Base-by-base conservation (phyloP, 2,888 invertebrate genomes). In the Acrocyrtus sp. region DNA sequence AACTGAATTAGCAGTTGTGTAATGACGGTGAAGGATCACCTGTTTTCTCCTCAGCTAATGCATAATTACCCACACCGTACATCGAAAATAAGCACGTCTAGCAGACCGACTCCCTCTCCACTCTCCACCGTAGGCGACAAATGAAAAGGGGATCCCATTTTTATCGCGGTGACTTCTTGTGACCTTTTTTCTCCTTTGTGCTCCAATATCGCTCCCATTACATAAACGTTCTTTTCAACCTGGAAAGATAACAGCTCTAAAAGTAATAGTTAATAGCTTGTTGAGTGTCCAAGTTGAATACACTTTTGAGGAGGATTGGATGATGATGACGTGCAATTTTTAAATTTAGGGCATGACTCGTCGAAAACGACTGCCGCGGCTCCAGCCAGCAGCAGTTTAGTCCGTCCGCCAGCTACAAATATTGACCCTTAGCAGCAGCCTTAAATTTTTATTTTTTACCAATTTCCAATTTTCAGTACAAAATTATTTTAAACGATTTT, bases 21-120 rank as follows among this genome's bases (percentile, higher is more conserved):
- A 27, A 27, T 39, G 51, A 62, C 51, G 61, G 51, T 39, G 51
- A 62, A 62, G 61, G 61, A 62, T 62, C 47, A 41, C 51, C 43
- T 60, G 48, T 50, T 50, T 34, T 51, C 34, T 43, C 47, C 29
- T 34, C 54, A 17, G 27, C 54, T 27, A n/a, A n/a, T n/a, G n/a
- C n/a, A n/a, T n/a, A n/a, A n/a, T n/a, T n/a, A n/a, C n/a, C n/a
- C n/a, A n/a, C n/a, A n/a, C n/a, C n/a, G n/a, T n/a, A n/a, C n/a
- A n/a, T n/a, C n/a, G n/a, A 48, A 5, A 15, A 48, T 21, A 21
- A 8, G 48, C 21, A 12, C 10, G 48, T 48, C 3, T 5, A 48
- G 48, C 4, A 17, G 10, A 45, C 10, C 17, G 45, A n/a, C n/a
- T n/a, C n/a, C n/a, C n/a, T n/a, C n/a, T n/a, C n/a, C n/a, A n/a